Evolutionary conservation across 1,140 invertebrate genomes (phyloP).

Genomic region (Macrotrachela quadricornifera): DNA sequence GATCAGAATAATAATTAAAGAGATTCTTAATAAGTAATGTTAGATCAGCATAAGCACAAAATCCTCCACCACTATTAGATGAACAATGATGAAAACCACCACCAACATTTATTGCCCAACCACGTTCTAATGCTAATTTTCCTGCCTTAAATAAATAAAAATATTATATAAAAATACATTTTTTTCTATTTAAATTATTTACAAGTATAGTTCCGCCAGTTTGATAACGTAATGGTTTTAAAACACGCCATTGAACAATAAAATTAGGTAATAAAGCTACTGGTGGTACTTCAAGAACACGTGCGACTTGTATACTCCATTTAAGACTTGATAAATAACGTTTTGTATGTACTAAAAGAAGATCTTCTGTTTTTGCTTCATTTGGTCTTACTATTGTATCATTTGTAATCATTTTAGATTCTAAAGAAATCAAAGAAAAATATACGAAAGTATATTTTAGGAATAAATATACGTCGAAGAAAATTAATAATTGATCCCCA

Average conservation of each 20-base stretch:
- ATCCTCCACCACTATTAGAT: conserved; percentile 48
- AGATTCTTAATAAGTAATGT: conserved; percentile 49
- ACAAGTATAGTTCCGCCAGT: conserved; percentile 55
- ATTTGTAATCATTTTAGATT: conserved; percentile 21
- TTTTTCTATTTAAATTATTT: conserved; percentile 12
- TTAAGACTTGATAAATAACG: conserved; percentile 44
- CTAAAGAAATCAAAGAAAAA: conserved; percentile 18
- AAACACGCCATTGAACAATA: conserved; percentile 48
- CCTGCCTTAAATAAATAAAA: conserved; percentile 34
- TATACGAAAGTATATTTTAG: not conserved
- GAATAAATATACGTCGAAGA: conserved; percentile 35
- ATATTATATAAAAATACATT: no score
- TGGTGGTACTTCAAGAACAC: conserved; percentile 51
- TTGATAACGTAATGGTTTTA: conserved; percentile 50
- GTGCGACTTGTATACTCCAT: conserved; percentile 53
- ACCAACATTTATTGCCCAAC: conserved; percentile 71
- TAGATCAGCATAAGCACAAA: conserved; percentile 70
- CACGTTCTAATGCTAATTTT: conserved; percentile 50
- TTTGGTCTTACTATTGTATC: conserved; percentile 34
- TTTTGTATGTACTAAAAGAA: conserved; percentile 46
- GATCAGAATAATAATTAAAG: conserved; percentile 27
- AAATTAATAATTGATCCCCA: conserved; percentile 46
- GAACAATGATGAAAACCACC: conserved; percentile 55
- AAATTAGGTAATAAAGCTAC: conserved; percentile 52
- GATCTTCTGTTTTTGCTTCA: conserved; percentile 45